These are phyloP conservation scores for Mobula hypostoma DNA, from an alignment of 2,113 vertebrate species.

Conservation along the genomic window DNA sequence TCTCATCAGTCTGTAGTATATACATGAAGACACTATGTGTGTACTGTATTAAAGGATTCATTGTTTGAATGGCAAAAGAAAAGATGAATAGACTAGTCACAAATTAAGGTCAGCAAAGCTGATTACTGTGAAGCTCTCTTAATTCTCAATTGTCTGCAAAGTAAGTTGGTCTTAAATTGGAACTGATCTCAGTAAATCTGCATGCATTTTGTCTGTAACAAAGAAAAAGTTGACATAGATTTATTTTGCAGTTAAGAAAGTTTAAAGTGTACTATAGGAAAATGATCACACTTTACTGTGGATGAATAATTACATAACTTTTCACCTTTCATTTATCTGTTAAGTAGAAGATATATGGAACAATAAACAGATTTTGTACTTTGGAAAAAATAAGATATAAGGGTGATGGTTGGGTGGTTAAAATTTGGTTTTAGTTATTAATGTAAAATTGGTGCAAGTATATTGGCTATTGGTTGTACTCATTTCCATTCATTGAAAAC, in stretches of 20 bases:
- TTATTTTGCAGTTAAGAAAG: background rate
- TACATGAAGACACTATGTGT: slow-evolving; percentile 27
- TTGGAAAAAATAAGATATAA: background rate
- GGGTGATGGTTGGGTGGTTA: no score
- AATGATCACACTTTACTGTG: background rate
- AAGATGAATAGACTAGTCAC: slow-evolving; percentile 22
- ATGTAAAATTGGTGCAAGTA: no score
- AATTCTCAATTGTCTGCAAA: background rate
- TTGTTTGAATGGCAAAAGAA: slow-evolving; percentile 25
- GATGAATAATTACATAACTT: background rate
- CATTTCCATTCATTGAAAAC: no score
- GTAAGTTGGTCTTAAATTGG: slow-evolving; percentile 20
- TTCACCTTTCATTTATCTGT: background rate
- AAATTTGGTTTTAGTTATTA: no score
- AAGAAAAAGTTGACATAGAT: background rate
- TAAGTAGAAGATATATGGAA: background rate
- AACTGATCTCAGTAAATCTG: slow-evolving; percentile 4
- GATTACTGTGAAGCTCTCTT: slow-evolving; percentile 2
- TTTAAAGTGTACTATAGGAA: background rate
- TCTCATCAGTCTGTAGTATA: slow-evolving; percentile 24
- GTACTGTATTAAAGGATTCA: slow-evolving; percentile 17
- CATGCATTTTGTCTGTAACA: background rate
- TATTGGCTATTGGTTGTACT: no score
- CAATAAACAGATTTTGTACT: background rate
- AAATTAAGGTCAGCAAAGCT: slow-evolving; percentile 26